Percentiles rank a stretch among this genome's conserved stretches.
Conservation (phyloP, 2,888 invertebrate genomes). For the Omphaloscelis lunosa region DNA sequence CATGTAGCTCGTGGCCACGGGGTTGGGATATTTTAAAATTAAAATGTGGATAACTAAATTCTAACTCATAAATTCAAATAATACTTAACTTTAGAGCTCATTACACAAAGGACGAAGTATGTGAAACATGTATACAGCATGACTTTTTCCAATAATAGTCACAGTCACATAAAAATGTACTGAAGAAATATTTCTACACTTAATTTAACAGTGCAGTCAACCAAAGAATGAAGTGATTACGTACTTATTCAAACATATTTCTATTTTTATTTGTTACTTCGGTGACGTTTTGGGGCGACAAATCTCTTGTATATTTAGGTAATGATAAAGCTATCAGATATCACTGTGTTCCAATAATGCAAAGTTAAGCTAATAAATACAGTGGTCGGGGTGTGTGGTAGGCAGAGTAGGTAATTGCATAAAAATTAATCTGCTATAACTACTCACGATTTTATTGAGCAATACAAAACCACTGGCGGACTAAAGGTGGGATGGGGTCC, state of each 20-base stretch:
- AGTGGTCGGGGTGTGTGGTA: not conserved
- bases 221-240: conserved; percentile 19
- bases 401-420: not conserved
- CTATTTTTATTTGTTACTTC: not conserved
- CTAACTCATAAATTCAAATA: not conserved
- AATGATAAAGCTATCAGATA: not conserved
- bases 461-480: not conserved
- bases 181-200: conserved; percentile 1
- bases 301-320: not conserved
- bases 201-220: conserved; percentile 33
- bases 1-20: not conserved
- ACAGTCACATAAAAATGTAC: not conserved
- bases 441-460: not conserved
- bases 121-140: conserved; percentile 40
- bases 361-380: not conserved
- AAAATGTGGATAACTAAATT: not conserved
- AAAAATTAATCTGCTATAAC: not conserved
- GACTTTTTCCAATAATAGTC: not conserved
- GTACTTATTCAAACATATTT: not conserved
- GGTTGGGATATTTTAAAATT: not conserved
- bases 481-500: too few relatives aligned
- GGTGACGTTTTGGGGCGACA: not conserved
- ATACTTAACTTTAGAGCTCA: conserved; percentile 45
- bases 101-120: conserved; percentile 23
- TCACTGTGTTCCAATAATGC: not conserved